Conservation (phyloP, 35 echinoderm and acorn worm genomes). For the Heliocidaris tuberculata region DNA sequence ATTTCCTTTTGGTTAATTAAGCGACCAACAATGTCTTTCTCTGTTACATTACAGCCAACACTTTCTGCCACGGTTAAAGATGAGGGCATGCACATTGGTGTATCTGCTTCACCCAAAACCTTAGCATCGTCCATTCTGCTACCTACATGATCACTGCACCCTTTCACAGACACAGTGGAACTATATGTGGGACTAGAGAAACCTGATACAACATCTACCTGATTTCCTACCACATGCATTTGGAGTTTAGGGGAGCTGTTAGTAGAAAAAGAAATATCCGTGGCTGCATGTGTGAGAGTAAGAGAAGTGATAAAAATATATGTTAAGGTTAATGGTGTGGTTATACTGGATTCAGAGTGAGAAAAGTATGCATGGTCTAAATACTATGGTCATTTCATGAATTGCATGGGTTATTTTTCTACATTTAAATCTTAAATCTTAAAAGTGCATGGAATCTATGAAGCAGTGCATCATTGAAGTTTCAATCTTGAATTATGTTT, state of each 20-base stretch:
- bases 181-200: neutral
- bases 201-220: neutral
- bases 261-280: slow-evolving; percentile 41
- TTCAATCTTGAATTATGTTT: neutral
- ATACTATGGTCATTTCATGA: neutral
- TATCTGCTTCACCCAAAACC: neutral
- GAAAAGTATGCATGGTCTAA: neutral
- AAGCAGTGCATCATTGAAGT: neutral
- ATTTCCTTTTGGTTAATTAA: neutral
- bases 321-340: neutral
- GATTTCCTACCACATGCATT: slow-evolving; percentile 9
- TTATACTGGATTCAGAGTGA: neutral
- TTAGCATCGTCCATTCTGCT: neutral
- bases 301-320: slow-evolving; percentile 21
- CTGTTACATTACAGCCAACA: neutral
- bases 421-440: neutral
- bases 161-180: neutral
- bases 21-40: neutral
- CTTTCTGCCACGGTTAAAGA: neutral
- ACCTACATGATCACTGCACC: neutral
- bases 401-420: neutral
- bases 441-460: neutral
- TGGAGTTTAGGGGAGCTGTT: slow-evolving; percentile 26
- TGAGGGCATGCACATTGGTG: neutral
- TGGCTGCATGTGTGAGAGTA: slow-evolving; percentile 48